phyloP scores from a whole-genome alignment of 2,797 vertebrate genomes.

The Argyrosomus regius region DNA sequence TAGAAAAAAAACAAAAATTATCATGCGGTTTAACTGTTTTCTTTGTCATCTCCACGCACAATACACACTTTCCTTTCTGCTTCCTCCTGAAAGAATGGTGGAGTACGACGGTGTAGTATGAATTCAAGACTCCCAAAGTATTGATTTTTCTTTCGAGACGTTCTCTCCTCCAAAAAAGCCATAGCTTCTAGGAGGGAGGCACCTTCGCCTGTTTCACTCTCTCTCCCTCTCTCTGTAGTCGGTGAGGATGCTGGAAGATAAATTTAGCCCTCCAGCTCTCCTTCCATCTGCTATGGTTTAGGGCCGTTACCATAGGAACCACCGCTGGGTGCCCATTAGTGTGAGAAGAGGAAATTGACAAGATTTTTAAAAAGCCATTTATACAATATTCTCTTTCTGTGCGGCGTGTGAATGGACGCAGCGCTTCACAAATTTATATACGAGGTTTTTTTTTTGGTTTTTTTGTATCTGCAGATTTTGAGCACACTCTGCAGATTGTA shows the following conservation, averaged over 20 bases:
- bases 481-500: constrained; percentile 21
- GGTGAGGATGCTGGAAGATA: constrained; percentile 87
- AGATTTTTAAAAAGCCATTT: constrained; percentile 80
- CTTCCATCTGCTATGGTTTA: constrained; percentile 90
- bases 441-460: background rate
- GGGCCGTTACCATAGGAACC: constrained; percentile 89
- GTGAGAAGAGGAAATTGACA: constrained; percentile 81
- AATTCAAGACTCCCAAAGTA: constrained; percentile 60
- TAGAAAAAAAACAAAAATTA: background rate
- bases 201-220: constrained; percentile 69
- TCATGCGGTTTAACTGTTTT: background rate
- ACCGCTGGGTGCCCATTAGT: constrained; percentile 86
- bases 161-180: constrained; percentile 67
- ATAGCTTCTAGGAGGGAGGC: constrained; percentile 68
- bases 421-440: constrained; percentile 37
- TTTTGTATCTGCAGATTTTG: constrained; percentile 24
- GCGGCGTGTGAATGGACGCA: constrained; percentile 37
- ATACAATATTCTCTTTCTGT: constrained; percentile 64
- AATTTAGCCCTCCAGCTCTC: constrained; percentile 89
- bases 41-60: constrained; percentile 32
- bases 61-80: constrained; percentile 15
- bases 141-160: constrained; percentile 69
- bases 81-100: constrained; percentile 37
- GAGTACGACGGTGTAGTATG: constrained; percentile 38
- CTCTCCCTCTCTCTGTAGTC: constrained; percentile 77